Evolutionary conservation across 2,888 invertebrate genomes (phyloP).

Genomic region (Drosophila demipolita): DNA sequence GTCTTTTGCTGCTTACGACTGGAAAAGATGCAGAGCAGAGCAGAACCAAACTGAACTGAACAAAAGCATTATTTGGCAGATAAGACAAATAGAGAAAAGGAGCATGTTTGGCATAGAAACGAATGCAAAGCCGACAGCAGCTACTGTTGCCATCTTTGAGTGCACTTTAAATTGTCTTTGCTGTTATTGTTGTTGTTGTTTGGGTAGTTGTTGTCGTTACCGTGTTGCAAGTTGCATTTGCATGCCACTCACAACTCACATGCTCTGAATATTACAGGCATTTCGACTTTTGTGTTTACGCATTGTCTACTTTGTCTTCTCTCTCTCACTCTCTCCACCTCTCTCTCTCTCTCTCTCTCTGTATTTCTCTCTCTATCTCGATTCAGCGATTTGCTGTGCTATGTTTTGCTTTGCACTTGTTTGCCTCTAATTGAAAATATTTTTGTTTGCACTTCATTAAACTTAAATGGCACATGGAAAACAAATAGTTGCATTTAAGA

Average conservation of each 20-base stretch:
- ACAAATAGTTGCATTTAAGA: conserved; percentile 26
- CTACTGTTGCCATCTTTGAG: conserved; percentile 62
- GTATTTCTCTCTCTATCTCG: not conserved
- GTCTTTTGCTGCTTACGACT: conserved; percentile 2
- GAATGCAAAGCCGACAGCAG: conserved; percentile 69
- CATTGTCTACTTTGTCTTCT: conserved; percentile 30
- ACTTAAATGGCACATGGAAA: conserved; percentile 52
- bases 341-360: conserved; percentile 27
- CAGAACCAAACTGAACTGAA: conserved; percentile 12
- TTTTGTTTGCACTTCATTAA: conserved; percentile 80
- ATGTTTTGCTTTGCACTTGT: conserved; percentile 31
- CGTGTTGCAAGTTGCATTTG: conserved; percentile 67
- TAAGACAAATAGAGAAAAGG: conserved; percentile 52
- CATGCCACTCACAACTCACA: conserved; percentile 73
- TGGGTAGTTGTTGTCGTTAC: conserved; percentile 25
- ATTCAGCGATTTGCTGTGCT: not conserved
- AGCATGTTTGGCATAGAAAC: conserved; percentile 25
- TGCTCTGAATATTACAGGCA: conserved; percentile 53
- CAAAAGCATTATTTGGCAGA: conserved; percentile 55
- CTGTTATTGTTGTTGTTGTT: conserved; percentile 14
- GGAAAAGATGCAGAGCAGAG: conserved; percentile 13
- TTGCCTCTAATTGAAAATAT: conserved; percentile 75
- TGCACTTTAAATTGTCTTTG: conserved; percentile 62
- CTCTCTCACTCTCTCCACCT: conserved; percentile 10
- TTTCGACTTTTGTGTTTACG: conserved; percentile 58